Evolutionary conservation across 2,888 invertebrate species (phyloP).

Genomic region (Perdita meconis): DNA sequence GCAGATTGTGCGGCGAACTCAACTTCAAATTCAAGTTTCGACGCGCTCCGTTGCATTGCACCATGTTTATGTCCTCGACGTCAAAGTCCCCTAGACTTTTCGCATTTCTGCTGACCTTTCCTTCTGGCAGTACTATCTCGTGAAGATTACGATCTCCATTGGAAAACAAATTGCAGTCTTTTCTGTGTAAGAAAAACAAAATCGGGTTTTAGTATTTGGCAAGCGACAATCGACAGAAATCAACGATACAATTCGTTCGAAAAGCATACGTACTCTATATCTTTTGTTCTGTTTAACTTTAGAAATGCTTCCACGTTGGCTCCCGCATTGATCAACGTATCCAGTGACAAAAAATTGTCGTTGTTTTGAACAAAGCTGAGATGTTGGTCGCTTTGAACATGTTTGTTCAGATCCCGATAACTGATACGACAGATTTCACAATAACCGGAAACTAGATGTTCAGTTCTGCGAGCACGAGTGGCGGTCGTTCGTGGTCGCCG

Average conservation of each 20-base stretch:
- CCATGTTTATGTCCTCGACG: slow-evolving; percentile 80
- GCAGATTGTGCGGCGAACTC: slow-evolving; percentile 80
- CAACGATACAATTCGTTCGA: not conserved
- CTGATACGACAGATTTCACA: slow-evolving; percentile 93
- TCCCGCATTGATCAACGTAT: slow-evolving; percentile 89
- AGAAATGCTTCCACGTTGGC: slow-evolving; percentile 90
- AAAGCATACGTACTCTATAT: slow-evolving; percentile 76
- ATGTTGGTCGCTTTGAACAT: slow-evolving; percentile 91
- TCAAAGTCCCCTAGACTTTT: slow-evolving; percentile 74
- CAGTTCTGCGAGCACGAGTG: slow-evolving; percentile 81
- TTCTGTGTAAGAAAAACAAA: slow-evolving; percentile 66
- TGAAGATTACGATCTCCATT: slow-evolving; percentile 78
- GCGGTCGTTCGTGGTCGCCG: slow-evolving; percentile 83
- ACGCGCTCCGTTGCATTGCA: slow-evolving; percentile 82
- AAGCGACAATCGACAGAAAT: slow-evolving; percentile 1
- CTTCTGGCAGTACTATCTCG: slow-evolving; percentile 73
- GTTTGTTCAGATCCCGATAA: slow-evolving; percentile 89
- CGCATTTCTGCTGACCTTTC: slow-evolving; percentile 71
- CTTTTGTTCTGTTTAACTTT: slow-evolving; percentile 85
- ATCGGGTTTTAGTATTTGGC: slow-evolving; percentile 14
- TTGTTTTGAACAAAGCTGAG: slow-evolving; percentile 90
- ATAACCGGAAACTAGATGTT: slow-evolving; percentile 86
- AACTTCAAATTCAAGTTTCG: slow-evolving; percentile 79
- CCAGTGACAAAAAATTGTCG: slow-evolving; percentile 90
- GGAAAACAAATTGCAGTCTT: slow-evolving; percentile 79